Percentiles rank a stretch among this genome's conserved stretches.
These are phyloP conservation scores for Drosophila miranda DNA, from an alignment of 1,140 invertebrate genomes.

Conservation along the genomic window DNA sequence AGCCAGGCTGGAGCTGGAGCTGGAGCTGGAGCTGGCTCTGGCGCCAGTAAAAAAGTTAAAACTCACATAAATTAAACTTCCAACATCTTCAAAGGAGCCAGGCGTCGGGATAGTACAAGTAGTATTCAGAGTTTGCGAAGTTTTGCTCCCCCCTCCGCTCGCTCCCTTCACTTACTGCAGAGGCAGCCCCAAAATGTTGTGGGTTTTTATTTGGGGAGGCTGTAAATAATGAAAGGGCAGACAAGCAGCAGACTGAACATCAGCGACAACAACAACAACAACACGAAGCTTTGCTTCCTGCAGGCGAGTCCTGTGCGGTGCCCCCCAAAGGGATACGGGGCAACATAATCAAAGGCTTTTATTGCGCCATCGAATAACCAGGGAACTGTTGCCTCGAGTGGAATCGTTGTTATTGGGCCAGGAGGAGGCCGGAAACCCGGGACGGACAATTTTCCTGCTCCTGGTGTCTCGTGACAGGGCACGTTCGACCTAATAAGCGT, in stretches of 20 bases:
- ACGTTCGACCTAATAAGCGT: constrained; percentile 78
- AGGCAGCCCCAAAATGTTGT: constrained; percentile 23
- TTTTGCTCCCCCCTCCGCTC: background rate
- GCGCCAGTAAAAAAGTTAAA: constrained; percentile 36
- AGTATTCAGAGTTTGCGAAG: background rate
- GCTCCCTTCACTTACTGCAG: no score
- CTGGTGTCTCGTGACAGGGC: constrained; percentile 50
- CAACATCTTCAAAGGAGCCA: constrained; percentile 32
- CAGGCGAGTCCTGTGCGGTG: background rate
- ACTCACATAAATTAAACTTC: constrained; percentile 59
- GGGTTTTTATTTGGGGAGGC: constrained; percentile 38
- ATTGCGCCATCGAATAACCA: constrained; percentile 63
- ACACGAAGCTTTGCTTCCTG: constrained; percentile 11
- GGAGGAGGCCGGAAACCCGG: constrained; percentile 51
- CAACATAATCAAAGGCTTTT: constrained; percentile 73
- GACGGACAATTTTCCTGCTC: constrained; percentile 54
- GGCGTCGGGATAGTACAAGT: constrained; percentile 4
- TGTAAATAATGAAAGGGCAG: constrained; percentile 75
- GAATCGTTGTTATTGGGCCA: constrained; percentile 43
- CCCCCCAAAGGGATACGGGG: constrained; percentile 60
- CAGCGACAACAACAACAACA: constrained; percentile 9
- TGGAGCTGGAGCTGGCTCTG: constrained; percentile 6
- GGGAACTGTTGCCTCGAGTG: constrained; percentile 63
- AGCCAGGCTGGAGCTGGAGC: constrained; percentile 4
- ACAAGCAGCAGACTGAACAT: constrained; percentile 67